Evolutionary conservation across 2,113 vertebrate genomes (phyloP), one percentile per base, ranked within the genome.

Genomic region (Egretta garzetta): DNA sequence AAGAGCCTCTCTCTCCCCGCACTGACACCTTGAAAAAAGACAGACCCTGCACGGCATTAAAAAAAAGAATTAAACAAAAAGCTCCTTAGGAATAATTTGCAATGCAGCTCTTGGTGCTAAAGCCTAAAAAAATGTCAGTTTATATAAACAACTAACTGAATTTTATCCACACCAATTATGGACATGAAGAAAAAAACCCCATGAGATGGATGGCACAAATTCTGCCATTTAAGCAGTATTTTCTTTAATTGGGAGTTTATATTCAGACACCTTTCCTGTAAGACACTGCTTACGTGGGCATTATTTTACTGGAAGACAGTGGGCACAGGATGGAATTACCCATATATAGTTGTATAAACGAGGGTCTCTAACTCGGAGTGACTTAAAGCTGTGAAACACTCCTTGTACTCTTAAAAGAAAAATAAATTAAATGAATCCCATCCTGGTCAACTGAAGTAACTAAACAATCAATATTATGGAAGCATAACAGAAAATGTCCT

Each of bases 1-100:
- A 98, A 98, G 98, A 96, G 96, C 97, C 86, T 98, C 98, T 93
- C 98, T 95, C 94, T 79, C 90, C 75, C 90, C 63, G 80, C 96
- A 64, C 97, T 99, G 99, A 99, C 99, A 99, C 98, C 97, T 99
- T 99, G 99, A 99, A 99, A 99, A 99, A 99, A 99, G 99, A 99
- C 99, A 99, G 99, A 99, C 98, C 98, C 98, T 58, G 96, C 72
- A 88, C 62, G 41, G 98, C 97, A 98, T 98, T 98, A 98, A 98
- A 98, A 98, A 99, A 98, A 98, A 98, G 98, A 99, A 99, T 99
- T 99, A 99, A 99, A 99, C 99, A 99, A 99, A 99, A 99, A 99
- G 92, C 99, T 98, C 98, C 98, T 98, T 97, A 98, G 98, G 98
- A 98, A 99, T 98, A 98, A 98, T 99, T 98, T 98, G 99, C 98